These are phyloP conservation scores for Dorcus hopei DNA, from an alignment of 2,888 invertebrate species.

Conservation along the genomic window DNA sequence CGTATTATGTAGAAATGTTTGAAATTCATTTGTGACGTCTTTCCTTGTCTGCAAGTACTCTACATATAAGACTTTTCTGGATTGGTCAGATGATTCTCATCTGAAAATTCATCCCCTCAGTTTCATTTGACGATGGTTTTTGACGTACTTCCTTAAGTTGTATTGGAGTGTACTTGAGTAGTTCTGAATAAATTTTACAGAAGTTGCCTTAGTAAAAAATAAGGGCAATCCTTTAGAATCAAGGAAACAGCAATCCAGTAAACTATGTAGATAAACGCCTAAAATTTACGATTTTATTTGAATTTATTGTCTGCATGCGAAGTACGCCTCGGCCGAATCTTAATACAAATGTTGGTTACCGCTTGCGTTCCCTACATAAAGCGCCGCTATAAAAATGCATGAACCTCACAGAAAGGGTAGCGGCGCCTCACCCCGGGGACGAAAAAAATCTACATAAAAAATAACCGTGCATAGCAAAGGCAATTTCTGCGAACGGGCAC, in stretches of 20 bases:
- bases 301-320: constrained; percentile 20
- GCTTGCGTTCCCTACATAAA: constrained; percentile 27
- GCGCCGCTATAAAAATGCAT: constrained; percentile 40
- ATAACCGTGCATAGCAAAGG: constrained; percentile 49
- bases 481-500: constrained; percentile 52
- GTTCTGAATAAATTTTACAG: no score
- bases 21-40: no score
- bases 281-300: constrained; percentile 18
- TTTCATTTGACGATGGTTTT: no score
- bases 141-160: no score
- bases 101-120: no score
- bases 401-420: constrained; percentile 40
- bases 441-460: constrained; percentile 49
- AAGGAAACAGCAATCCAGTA: constrained; percentile 9
- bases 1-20: no score
- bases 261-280: constrained; percentile 16
- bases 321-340: background rate
- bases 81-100: no score
- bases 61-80: no score
- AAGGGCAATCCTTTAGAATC: background rate
- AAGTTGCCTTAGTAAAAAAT: no score
- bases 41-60: no score
- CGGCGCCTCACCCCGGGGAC: constrained; percentile 34
- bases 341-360: constrained; percentile 26
- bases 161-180: no score